Percentiles rank a stretch among this genome's conserved stretches.
Evolutionary conservation across 2,888 invertebrate genomes (phyloP).

Genomic region (Schizotus pectinicornis): DNA sequence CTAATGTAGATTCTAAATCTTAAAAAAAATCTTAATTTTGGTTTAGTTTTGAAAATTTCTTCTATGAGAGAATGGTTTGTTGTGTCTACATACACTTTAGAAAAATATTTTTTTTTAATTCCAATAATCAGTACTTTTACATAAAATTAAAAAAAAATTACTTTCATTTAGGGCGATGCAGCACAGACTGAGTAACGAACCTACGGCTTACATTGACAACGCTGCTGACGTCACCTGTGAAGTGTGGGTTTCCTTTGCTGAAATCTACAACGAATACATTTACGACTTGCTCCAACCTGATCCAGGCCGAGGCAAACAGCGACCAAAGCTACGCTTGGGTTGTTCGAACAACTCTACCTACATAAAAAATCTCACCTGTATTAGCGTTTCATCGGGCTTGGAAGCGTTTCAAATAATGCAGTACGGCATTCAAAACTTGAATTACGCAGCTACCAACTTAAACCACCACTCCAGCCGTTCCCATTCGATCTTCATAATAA

Average conservation of each 20-base stretch:
- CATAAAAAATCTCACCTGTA: slow-evolving; percentile 62
- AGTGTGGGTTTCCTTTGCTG: slow-evolving; percentile 86
- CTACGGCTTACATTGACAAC: slow-evolving; percentile 29
- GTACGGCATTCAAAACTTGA: slow-evolving; percentile 77
- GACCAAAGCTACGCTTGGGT: slow-evolving; percentile 66
- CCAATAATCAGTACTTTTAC: no score
- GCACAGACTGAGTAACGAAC: slow-evolving; percentile 37
- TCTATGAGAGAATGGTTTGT: no score
- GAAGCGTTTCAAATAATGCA: slow-evolving; percentile 83
- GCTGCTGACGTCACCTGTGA: slow-evolving; percentile 52
- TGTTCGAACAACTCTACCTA: slow-evolving; percentile 61
- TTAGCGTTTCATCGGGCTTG: slow-evolving; percentile 62
- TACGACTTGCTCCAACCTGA: slow-evolving; percentile 76
- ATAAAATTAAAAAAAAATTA: neutral
- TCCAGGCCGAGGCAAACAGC: slow-evolving; percentile 49
- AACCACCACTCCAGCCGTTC: slow-evolving; percentile 86
- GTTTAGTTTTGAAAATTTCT: no score
- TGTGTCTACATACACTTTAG: no score
- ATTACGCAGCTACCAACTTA: slow-evolving; percentile 77
- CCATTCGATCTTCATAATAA: slow-evolving; percentile 87
- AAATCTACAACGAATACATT: slow-evolving; percentile 91
- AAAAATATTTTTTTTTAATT: no score
- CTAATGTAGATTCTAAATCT: no score
- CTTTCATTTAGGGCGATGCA: slow-evolving; percentile 45
- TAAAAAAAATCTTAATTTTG: no score